Base-by-base conservation (phyloP, 2,797 vertebrate genomes). In the Menidia menidia region DNA sequence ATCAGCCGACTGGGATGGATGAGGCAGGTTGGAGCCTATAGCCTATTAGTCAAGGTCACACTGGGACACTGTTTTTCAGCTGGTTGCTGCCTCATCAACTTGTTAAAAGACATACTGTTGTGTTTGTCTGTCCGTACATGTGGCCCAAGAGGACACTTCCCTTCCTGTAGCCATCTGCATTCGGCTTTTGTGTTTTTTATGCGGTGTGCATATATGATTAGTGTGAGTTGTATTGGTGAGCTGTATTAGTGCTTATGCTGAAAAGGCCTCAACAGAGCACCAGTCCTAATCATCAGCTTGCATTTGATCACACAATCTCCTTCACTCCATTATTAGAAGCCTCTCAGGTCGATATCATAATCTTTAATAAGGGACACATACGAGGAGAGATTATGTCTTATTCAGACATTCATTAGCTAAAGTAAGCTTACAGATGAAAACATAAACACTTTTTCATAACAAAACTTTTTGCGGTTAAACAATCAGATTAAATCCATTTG, bases 21-120 rank as follows among this genome's bases (percentile, higher is more conserved):
- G 68, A 75, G 71, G 65, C 43, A 64, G 64, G 87, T 77, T 72
- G 78, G 79, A 88, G 80, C 83, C 85, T 83, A 78, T 62, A 75
- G 77, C 78, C 91, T 92, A 94, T 94, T 94, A 94, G 88, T 70
- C 73, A 92, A 92, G 88, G 91, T 92, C 89, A 89, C 77, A 85
- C 76, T 52, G 81, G 83, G 83, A 81, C 75, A 65, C 63, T 78
- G 73, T 68, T 71, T 86, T 79, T 85, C 84, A 79, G 77, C 84
- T 87, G 87, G 75, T 81, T 80, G 77, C 81, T 81, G 77, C 76
- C 78, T 87, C 88, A 82, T 86, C 88, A 87, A 51, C 84, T 76
- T 55, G 73, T 78, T 74, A 48, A 30, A 71, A 75, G 84, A 90
- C 73, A 77, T 56, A 11, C 6, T 45, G 25, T 56, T 55, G 16